Conservation (phyloP, 1,140 invertebrate genomes). For the Pinna nobilis region DNA sequence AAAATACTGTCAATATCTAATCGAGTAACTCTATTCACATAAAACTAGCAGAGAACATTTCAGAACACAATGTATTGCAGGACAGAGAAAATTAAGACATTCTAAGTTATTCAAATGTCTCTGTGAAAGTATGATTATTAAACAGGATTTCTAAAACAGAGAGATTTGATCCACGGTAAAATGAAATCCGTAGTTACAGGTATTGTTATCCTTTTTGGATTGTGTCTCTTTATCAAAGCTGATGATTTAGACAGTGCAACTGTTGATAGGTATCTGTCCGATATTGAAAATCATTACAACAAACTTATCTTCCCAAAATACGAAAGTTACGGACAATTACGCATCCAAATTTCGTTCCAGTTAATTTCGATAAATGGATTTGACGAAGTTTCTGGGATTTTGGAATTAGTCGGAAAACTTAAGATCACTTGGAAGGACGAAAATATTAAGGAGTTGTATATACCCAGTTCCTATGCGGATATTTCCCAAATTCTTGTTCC, state of each 20-base stretch:
- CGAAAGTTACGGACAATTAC: background rate
- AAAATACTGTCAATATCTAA: no score
- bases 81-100: no score
- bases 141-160: no score
- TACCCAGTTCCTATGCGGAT: background rate
- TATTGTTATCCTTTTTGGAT: background rate
- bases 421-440: conserved; percentile 19
- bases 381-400: conserved; percentile 11
- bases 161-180: no score
- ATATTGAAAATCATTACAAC: background rate
- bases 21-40: no score
- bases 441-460: conserved; percentile 8
- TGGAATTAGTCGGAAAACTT: conserved; percentile 19
- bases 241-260: background rate
- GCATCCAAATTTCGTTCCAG: conserved; percentile 11
- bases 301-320: conserved; percentile 18
- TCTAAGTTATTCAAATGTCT: no score
- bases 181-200: background rate
- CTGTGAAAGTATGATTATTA: no score
- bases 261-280: conserved; percentile 5
- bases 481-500: conserved; percentile 17
- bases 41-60: no score
- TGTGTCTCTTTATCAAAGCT: background rate
- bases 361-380: conserved; percentile 19
- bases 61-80: no score